Base-by-base conservation (phyloP, 2,797 vertebrate genomes). In the Syncerus caffer region DNA sequence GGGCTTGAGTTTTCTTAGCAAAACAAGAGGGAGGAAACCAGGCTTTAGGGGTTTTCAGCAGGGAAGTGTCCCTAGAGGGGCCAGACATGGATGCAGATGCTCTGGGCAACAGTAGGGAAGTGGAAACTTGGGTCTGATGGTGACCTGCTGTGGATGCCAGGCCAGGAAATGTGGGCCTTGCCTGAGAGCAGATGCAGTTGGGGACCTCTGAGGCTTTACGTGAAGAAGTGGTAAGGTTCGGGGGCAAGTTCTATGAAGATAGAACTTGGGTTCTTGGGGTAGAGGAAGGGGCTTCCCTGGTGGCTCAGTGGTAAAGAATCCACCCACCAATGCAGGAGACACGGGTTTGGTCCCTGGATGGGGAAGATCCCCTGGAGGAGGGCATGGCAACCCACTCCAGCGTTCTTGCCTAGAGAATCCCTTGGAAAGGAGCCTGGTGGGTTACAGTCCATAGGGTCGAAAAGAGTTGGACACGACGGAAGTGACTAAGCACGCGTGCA, bases 401-500 rank as follows among this genome's bases (percentile, higher is more conserved):
- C 7, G 0, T 74, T 74, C 71, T 74, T 74, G 38, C 12, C 38
- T 74, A 42, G 71, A 14, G 38, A 42, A 74, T 74, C 71, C 71
- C 71, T 13, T 42, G 38, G 38, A 42, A 38, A 74, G 71, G 71
- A 25, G 21, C 38, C 71, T 74, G 21, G 38, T 42, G 71, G 71
- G 21, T 14, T 74, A 74, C 12, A 25, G 38, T 74, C 38, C 71
- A 74, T 4, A 42, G 38, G 71, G 71, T 14, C 0, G 6, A 13
- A 74, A 74, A 7, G 38, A 38, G 38, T 25, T 42, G 71, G 34
- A 74, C 3, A 74, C 0, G 1, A 74, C 11, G 0, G 6, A 74
- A 74, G 34, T 25, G 21, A 74, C 38, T 42, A 38, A 74, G 71
- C 11, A 42, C 0, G 6, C 6, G 0, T 25, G 6, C 12, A 14